Evolutionary conservation across 2,888 invertebrate genomes (phyloP).

Genomic region (Drosophila gaucha): DNA sequence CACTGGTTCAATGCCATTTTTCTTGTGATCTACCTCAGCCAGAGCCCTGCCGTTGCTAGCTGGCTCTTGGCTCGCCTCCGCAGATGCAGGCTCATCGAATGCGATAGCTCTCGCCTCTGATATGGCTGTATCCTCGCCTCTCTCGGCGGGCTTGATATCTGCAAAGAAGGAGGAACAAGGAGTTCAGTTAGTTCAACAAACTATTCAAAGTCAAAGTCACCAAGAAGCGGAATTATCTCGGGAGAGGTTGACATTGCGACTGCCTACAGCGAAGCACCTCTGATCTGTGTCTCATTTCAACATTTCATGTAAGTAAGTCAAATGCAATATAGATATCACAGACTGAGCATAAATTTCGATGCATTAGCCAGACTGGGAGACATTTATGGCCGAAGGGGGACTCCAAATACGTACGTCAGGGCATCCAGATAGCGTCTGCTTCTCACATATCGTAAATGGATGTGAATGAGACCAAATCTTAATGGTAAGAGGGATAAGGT

Average conservation of each 20-base stretch:
- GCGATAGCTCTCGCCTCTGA: background rate
- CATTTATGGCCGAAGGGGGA: background rate
- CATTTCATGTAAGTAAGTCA: too few species aligned
- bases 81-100: background rate
- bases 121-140: conserved; percentile 3
- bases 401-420: background rate
- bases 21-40: conserved; percentile 25
- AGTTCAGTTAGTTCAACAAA: background rate
- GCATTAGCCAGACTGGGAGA: background rate
- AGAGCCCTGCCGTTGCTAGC: conserved; percentile 44
- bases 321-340: background rate
- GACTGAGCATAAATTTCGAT: background rate
- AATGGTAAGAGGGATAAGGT: background rate
- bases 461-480: conserved; percentile 3
- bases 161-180: conserved; percentile 1
- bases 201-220: conserved; percentile 23
- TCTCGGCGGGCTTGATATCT: conserved; percentile 60
- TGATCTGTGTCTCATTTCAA: too few species aligned
- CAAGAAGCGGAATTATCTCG: conserved; percentile 65
- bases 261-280: conserved; percentile 1
- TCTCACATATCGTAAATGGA: conserved; percentile 3
- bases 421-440: conserved; percentile 11
- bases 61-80: background rate
- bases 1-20: conserved; percentile 47
- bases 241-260: conserved; percentile 43